Percentiles rank a stretch among this genome's conserved stretches.
Evolutionary conservation across 2,888 invertebrate genomes (phyloP).

Genomic region (Microchrysa polita): DNA sequence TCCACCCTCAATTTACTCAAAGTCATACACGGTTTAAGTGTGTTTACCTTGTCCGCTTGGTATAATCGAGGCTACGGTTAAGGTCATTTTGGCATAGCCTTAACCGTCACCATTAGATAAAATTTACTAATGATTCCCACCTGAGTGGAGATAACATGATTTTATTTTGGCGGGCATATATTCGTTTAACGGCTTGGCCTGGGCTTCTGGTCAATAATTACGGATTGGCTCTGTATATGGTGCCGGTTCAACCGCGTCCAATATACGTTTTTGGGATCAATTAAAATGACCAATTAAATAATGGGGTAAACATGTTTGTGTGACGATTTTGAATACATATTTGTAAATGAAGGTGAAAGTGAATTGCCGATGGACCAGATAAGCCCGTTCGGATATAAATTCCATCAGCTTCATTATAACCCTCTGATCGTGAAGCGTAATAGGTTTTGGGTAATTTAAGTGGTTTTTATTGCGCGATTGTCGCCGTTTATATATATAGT

Average conservation of each 20-base stretch:
- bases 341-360: not conserved
- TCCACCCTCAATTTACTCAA: not conserved
- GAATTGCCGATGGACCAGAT: not conserved
- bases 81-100: not conserved
- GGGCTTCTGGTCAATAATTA: too few relatives aligned
- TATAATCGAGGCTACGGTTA: not conserved
- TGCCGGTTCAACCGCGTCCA: not conserved
- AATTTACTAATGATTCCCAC: too few relatives aligned
- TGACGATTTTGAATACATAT: not conserved
- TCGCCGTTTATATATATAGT: too few relatives aligned
- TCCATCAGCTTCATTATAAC: not conserved
- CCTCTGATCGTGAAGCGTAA: not conserved
- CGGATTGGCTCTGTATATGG: too few relatives aligned
- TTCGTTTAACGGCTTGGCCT: not conserved
- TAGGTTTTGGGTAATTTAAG: not conserved
- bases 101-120: not conserved
- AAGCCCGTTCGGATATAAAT: not conserved
- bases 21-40: too few relatives aligned
- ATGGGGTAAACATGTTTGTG: slow-evolving; percentile 5
- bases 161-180: not conserved
- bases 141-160: not conserved
- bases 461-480: too few relatives aligned
- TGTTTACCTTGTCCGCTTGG: not conserved
- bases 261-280: not conserved
- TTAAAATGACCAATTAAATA: slow-evolving; percentile 3